These are phyloP conservation scores for Podarcis muralis DNA, from an alignment of 2,113 vertebrate species.

Conservation along the genomic window DNA sequence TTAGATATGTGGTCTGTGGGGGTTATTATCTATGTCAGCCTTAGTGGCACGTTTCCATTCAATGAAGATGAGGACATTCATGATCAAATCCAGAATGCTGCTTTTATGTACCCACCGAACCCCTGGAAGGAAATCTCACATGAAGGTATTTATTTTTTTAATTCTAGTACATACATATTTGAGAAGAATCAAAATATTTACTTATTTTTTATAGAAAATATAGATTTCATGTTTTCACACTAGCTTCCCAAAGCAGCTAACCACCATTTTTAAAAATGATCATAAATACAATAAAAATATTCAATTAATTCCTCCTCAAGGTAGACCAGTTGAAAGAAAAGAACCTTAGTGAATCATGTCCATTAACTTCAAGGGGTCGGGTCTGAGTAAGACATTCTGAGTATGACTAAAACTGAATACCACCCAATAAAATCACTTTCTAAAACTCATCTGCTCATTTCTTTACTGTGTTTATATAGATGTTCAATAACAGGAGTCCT, in stretches of 20 bases:
- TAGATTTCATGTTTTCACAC: not conserved
- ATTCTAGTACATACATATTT: not conserved
- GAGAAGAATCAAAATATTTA: not conserved
- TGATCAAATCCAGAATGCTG: constrained; percentile 97
- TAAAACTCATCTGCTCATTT: too few relatives aligned
- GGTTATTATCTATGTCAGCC: constrained; percentile 96
- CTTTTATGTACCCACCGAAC: constrained; percentile 98
- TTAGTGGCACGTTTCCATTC: constrained; percentile 96
- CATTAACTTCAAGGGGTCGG: too few relatives aligned
- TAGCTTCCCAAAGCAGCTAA: not conserved
- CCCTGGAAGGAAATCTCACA: constrained; percentile 96
- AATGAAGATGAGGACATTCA: constrained; percentile 99
- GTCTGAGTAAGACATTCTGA: too few relatives aligned
- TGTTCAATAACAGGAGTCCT: too few relatives aligned
- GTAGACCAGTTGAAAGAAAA: too few relatives aligned
- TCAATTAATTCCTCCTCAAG: not conserved
- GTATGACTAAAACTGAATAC: too few relatives aligned
- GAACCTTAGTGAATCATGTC: too few relatives aligned
- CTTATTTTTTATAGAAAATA: not conserved
- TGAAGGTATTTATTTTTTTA: constrained; percentile 82
- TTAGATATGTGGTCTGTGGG: constrained; percentile 99
- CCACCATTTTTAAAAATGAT: not conserved
- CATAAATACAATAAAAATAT: not conserved
- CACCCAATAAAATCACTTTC: too few relatives aligned
- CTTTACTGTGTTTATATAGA: too few relatives aligned